Conservation (phyloP, 2,113 vertebrate species). For the Cranoglanis bouderius region DNA sequence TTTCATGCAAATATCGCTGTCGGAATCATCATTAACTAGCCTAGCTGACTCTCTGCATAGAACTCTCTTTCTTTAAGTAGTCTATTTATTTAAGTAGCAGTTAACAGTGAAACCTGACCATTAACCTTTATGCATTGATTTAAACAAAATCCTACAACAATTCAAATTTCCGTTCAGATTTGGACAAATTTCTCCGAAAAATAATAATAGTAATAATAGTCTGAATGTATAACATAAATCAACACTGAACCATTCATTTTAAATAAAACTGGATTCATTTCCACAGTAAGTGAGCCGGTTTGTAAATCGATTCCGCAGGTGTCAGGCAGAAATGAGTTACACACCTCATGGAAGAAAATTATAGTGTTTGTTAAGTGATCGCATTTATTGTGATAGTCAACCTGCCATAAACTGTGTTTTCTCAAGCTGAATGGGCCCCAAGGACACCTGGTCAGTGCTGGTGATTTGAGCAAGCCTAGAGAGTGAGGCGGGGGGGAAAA, state of each 20-base stretch:
- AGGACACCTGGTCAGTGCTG: slow-evolving; percentile 20
- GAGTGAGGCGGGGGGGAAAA: neutral
- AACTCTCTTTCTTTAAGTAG: too few species aligned
- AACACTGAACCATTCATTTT: too few species aligned
- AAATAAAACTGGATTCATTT: neutral
- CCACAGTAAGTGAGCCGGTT: neutral
- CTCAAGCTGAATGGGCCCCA: slow-evolving; percentile 13
- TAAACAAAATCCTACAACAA: neutral
- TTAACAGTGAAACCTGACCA: neutral
- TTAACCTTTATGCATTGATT: neutral
- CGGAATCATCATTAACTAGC: neutral
- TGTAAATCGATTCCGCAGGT: neutral
- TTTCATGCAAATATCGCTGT: neutral
- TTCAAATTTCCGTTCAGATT: neutral
- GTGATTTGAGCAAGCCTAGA: slow-evolving; percentile 16
- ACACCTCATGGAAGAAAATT: neutral
- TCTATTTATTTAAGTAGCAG: too few species aligned
- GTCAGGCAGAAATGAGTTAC: neutral
- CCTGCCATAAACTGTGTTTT: slow-evolving; percentile 18
- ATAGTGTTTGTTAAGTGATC: slow-evolving; percentile 27
- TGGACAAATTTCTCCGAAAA: neutral
- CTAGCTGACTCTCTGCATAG: neutral
- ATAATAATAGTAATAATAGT: neutral
- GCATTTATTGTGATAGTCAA: neutral
- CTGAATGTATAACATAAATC: neutral